phyloP scores from a whole-genome alignment of 2,797 vertebrate genomes.

The Trachurus trachurus region DNA sequence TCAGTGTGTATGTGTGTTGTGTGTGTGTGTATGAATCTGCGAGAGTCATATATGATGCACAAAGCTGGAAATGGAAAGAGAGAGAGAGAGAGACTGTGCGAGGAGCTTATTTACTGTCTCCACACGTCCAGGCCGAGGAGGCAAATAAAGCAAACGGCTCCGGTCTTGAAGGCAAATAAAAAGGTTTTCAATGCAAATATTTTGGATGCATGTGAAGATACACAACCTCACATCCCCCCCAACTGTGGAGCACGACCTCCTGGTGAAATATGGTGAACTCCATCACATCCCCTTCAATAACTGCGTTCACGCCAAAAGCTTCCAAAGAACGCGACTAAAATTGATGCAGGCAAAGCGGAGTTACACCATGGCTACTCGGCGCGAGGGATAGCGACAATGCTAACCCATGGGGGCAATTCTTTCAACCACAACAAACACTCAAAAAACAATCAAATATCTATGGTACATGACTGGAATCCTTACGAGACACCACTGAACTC shows the following conservation, averaged over 20 bases:
- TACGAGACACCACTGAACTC: no score
- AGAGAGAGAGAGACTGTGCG: background rate
- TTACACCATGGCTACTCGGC: no score
- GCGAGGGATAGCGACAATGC: no score
- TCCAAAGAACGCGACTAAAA: no score
- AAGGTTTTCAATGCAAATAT: conserved; percentile 30
- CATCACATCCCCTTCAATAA: background rate
- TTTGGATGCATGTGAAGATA: background rate
- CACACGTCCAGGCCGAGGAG: background rate
- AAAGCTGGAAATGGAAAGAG: conserved; percentile 41
- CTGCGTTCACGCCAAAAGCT: no score
- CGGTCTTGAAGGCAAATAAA: conserved; percentile 15
- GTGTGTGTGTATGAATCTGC: conserved; percentile 59
- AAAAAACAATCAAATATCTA: no score
- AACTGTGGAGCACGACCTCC: background rate
- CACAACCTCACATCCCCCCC: background rate
- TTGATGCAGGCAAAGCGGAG: no score
- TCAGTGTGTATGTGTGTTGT: conserved; percentile 42
- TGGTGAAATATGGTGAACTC: conserved; percentile 16
- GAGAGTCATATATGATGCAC: conserved; percentile 62
- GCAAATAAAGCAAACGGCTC: conserved; percentile 24
- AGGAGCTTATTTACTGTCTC: conserved; percentile 34
- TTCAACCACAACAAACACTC: no score
- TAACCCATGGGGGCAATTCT: no score
- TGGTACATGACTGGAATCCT: no score